phyloP scores from a whole-genome alignment of 2,113 vertebrate species.

The Cavia aperea region DNA sequence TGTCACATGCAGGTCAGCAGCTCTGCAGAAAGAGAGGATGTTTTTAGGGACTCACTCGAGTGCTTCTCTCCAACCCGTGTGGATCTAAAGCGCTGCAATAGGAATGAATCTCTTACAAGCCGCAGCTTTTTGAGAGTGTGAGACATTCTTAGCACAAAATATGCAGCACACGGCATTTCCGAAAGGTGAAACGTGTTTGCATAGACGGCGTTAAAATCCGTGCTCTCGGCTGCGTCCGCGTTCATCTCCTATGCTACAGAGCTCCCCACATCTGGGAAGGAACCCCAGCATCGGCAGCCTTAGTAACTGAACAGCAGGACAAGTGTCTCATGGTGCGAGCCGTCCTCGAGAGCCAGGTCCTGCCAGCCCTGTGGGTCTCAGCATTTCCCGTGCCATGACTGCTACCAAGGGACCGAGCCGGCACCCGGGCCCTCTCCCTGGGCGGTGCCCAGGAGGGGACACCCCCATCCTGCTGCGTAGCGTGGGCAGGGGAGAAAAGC shows the following conservation, averaged over 20 bases:
- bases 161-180: conserved; percentile 69
- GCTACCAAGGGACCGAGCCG: conserved; percentile 88
- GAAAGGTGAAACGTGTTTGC: conserved; percentile 68
- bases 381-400: conserved; percentile 83
- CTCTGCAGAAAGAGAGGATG: conserved; percentile 37
- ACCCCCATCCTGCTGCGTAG: conserved; percentile 69
- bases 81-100: conserved; percentile 70
- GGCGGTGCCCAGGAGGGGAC: conserved; percentile 68
- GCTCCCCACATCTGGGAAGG: conserved; percentile 70
- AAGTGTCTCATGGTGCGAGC: conserved; percentile 73
- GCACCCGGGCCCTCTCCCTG: conserved; percentile 72
- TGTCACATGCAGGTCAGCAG: neutral
- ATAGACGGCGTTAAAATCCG: conserved; percentile 63
- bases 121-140: conserved; percentile 69
- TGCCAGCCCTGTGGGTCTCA: conserved; percentile 78
- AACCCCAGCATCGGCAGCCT: conserved; percentile 80
- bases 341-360: conserved; percentile 75
- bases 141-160: conserved; percentile 75
- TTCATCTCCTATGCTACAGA: conserved; percentile 57
- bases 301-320: conserved; percentile 70
- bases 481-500: conserved; percentile 65
- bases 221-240: conserved; percentile 63
- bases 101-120: conserved; percentile 68
- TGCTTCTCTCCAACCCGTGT: conserved; percentile 61
- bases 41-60: conserved; percentile 38